These are phyloP conservation scores for Drosophila sulfurigaster DNA, from an alignment of 1,140 invertebrate genomes.

Conservation along the genomic window DNA sequence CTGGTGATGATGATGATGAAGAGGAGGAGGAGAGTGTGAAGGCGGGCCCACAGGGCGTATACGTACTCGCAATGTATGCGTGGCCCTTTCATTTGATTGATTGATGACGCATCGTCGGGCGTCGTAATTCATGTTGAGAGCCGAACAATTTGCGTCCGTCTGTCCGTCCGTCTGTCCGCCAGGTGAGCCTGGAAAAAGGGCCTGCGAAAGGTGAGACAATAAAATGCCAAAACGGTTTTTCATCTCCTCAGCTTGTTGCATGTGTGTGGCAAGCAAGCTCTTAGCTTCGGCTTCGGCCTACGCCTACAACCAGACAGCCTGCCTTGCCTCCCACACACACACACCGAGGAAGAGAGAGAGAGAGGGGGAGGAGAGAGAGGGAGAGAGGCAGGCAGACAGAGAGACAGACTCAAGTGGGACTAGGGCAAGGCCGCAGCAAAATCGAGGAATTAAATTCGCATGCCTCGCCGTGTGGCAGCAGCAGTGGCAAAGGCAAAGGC, in stretches of 20 bases:
- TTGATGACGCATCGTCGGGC: constrained; percentile 74
- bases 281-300: constrained; percentile 34
- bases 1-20: constrained; percentile 22
- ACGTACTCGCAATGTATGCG: constrained; percentile 12
- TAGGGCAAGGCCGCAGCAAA: constrained; percentile 75
- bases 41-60: constrained; percentile 65
- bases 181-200: constrained; percentile 1
- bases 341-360: neutral
- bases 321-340: constrained; percentile 10
- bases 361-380: constrained; percentile 5
- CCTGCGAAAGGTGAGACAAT: constrained; percentile 58
- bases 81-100: constrained; percentile 59
- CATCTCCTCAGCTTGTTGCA: constrained; percentile 59
- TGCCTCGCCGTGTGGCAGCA: constrained; percentile 65
- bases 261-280: constrained; percentile 28
- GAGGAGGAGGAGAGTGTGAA: constrained; percentile 4
- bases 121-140: constrained; percentile 74
- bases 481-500: constrained; percentile 30
- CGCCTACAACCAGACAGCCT: constrained; percentile 37
- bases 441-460: constrained; percentile 72
- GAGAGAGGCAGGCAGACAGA: neutral
- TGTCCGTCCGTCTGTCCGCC: constrained; percentile 29
- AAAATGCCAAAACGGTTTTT: constrained; percentile 40
- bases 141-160: constrained; percentile 66
- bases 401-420: constrained; percentile 59